Evolutionary conservation across 1,140 invertebrate species (phyloP), one percentile per base, ranked within the genome.

Genomic region (Charaxes varanes): DNA sequence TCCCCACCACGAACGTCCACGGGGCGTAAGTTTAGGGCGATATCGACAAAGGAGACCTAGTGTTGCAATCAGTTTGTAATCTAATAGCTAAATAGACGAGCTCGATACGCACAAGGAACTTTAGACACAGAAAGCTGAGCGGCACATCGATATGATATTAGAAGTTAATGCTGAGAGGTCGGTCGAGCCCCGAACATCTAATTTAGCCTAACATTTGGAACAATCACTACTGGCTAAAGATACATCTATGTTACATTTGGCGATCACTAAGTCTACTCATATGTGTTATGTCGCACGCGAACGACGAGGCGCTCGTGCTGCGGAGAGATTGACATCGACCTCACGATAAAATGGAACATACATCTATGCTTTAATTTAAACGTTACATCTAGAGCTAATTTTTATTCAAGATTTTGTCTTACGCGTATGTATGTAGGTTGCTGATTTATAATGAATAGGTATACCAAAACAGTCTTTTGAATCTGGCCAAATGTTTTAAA

Each of bases 381-480:
- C 11, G 30, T 70, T 69, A 78, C 38, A 58, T 61, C 71, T 77
- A 80, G 63, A 48, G 57, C 66, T 80, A 79, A 62, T 67, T 58
- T 52, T 57, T 65, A 56, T 35, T 41, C 19, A 60, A 64, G 42
- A 58, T 48, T 60, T 68, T 68, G 34, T 61, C 59, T 69, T 69
- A 68, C 42, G 65, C 59, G 54, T 62, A 60, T 68, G 33, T 41
- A 66, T 63, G 51, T 61, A 54, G 49, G 52, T 69, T 64, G 62
- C 49, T 63, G 67, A 65, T 63, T 61, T 62, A 69, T 60, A 64
- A 72, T 73, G 71, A 74, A 62, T 71, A 78, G 76, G 81, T 84
- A 83, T 83, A 85, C 78, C 68, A 66, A n/a, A 82, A 85, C 82
- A 85, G 82, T 85, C 82, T 82, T 84, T 82, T 73, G 66, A 73